A percentile compares a stretch with the other conserved stretches of the same genome.
Evolutionary conservation across 2,888 invertebrate species (phyloP).

Genomic region (Drosophila ezoana): DNA sequence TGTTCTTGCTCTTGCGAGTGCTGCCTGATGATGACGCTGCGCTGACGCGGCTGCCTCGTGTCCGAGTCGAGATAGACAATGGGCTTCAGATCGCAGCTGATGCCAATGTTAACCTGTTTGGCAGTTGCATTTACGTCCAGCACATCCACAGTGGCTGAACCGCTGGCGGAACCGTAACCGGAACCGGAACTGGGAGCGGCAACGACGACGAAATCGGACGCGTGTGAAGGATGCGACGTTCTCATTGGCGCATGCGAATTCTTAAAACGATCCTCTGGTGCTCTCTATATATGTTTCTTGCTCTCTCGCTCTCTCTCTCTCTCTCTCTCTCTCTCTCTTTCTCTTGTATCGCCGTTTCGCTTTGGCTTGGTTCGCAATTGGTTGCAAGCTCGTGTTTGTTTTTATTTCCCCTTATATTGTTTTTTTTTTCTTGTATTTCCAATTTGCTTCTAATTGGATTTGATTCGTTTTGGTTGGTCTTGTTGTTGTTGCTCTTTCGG

Average conservation of each 20-base stretch:
- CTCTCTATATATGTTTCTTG: slow-evolving; percentile 38
- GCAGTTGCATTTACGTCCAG: slow-evolving; percentile 54
- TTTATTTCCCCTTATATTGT: slow-evolving; percentile 12
- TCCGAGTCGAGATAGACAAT: slow-evolving; percentile 60
- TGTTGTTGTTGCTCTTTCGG: slow-evolving; percentile 13
- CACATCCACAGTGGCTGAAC: slow-evolving; percentile 36
- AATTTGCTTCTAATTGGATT: slow-evolving; percentile 56
- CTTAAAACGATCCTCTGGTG: slow-evolving; percentile 54
- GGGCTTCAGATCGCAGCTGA: slow-evolving; percentile 45
- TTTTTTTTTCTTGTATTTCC: slow-evolving; percentile 24
- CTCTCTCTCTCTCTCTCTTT: slow-evolving; percentile 9
- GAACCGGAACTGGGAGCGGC: slow-evolving; percentile 42
- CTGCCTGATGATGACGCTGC: slow-evolving; percentile 52
- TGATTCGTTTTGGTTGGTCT: slow-evolving; percentile 43
- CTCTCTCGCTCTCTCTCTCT: slow-evolving; percentile 8
- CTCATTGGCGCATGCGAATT: slow-evolving; percentile 82
- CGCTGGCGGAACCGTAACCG: slow-evolving; percentile 26
- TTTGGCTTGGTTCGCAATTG: slow-evolving; percentile 31
- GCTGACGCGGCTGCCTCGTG: slow-evolving; percentile 50
- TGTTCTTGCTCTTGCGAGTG: slow-evolving; percentile 36
- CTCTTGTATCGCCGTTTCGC: slow-evolving; percentile 13
- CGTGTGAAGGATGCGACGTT: slow-evolving; percentile 81
- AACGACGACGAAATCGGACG: slow-evolving; percentile 82
- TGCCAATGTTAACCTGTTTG: slow-evolving; percentile 63
- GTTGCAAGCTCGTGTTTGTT: slow-evolving; percentile 12